Evolutionary conservation across 2,797 vertebrate species (phyloP).

Genomic region (Phoeniculus purpureus): DNA sequence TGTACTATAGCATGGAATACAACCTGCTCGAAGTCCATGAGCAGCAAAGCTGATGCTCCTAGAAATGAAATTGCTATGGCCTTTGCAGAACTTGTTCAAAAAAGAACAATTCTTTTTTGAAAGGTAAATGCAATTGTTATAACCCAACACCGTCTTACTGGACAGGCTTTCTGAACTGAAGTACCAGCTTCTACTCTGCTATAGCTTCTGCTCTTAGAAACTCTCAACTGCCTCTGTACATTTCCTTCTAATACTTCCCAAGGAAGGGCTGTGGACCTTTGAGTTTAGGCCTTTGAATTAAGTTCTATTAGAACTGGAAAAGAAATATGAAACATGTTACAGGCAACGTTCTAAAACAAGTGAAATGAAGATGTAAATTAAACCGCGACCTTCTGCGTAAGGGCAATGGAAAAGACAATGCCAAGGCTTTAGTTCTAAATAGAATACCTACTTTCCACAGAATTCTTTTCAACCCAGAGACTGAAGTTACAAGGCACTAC

Average conservation of each 20-base stretch:
- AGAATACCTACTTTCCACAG: constrained; percentile 54
- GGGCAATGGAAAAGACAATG: constrained; percentile 1
- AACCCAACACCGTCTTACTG: not conserved
- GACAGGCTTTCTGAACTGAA: not conserved
- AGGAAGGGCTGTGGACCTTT: constrained; percentile 24
- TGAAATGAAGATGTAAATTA: constrained; percentile 40
- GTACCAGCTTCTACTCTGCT: not conserved
- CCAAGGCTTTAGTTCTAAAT: constrained; percentile 62
- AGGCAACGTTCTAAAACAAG: constrained; percentile 42
- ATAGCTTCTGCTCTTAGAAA: not conserved
- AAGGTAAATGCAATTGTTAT: not conserved
- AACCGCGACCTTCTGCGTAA: constrained; percentile 21
- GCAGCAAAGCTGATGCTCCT: not conserved
- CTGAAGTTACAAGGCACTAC: constrained; percentile 69
- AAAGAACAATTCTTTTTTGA: not conserved
- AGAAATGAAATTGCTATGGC: not conserved
- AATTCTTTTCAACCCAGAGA: constrained; percentile 64
- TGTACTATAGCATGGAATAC: not conserved
- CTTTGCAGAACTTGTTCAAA: not conserved
- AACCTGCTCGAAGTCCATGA: not conserved
- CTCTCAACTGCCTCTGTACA: constrained; percentile 29
- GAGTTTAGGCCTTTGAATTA: constrained; percentile 58
- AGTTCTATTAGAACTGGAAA: constrained; percentile 48
- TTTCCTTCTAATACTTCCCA: constrained; percentile 34
- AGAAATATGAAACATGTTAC: constrained; percentile 61